Evolutionary conservation across 1,140 invertebrate genomes (phyloP).

Genomic region (Trachelipus rathkii): DNA sequence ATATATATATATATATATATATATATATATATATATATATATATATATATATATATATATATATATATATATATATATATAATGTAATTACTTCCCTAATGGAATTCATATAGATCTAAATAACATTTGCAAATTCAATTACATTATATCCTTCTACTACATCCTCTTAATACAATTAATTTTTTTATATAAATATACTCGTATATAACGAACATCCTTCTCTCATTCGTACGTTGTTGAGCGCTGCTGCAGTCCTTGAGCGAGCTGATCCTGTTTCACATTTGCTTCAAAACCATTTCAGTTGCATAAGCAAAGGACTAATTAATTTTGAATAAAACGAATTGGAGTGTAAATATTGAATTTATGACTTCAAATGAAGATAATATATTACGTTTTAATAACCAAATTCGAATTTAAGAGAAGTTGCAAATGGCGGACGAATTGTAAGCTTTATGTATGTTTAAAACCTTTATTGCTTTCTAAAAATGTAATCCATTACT

Average conservation of each 20-base stretch:
- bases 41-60: slow-evolving; percentile 2
- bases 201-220: no score
- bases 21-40: no score
- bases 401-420: background rate
- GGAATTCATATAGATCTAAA: background rate
- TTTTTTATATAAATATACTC: background rate
- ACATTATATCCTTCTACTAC: background rate
- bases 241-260: background rate
- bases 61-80: slow-evolving; percentile 8
- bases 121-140: background rate
- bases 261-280: background rate
- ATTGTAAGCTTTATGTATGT: background rate
- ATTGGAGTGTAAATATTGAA: slow-evolving; percentile 6
- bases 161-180: slow-evolving; percentile 8
- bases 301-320: background rate
- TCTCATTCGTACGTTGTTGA: no score
- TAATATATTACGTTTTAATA: slow-evolving; percentile 7
- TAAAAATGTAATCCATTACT: slow-evolving; percentile 11
- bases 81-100: background rate
- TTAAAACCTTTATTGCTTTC: slow-evolving; percentile 10
- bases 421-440: background rate
- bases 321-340: slow-evolving; percentile 6
- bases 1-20: no score
- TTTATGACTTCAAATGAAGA: slow-evolving; percentile 1
- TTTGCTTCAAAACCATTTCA: background rate